These are phyloP conservation scores for Bombus vancouverensis DNA, from an alignment of 1,140 invertebrate genomes.

Conservation along the genomic window DNA sequence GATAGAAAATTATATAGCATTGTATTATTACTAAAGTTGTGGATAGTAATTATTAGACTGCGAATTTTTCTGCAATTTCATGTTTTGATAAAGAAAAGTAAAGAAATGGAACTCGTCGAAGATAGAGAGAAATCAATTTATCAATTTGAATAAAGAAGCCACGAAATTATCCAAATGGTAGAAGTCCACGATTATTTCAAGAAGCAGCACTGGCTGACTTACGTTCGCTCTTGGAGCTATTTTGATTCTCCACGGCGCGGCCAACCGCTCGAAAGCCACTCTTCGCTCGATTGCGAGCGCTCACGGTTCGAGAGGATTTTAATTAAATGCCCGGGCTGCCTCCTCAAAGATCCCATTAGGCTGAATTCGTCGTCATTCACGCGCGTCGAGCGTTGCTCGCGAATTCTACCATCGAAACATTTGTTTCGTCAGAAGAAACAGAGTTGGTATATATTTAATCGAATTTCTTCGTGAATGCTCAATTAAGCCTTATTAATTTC, in stretches of 20 bases:
- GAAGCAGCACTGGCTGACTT: slow-evolving; percentile 3
- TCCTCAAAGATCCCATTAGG: slow-evolving; percentile 42
- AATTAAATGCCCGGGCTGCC: slow-evolving; percentile 62
- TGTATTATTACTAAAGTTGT: no score
- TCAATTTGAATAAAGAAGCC: neutral
- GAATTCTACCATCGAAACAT: slow-evolving; percentile 49
- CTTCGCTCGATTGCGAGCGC: slow-evolving; percentile 59
- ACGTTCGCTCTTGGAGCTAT: slow-evolving; percentile 19
- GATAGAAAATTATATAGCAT: no score
- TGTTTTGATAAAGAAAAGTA: no score
- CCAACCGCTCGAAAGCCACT: slow-evolving; percentile 37
- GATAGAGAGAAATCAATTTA: neutral
- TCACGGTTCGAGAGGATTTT: slow-evolving; percentile 62
- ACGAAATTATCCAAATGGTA: neutral
- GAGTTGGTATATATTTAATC: neutral
- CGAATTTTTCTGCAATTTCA: no score
- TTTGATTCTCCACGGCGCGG: slow-evolving; percentile 27
- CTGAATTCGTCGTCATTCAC: slow-evolving; percentile 42
- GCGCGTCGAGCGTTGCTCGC: slow-evolving; percentile 23
- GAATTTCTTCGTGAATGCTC: neutral
- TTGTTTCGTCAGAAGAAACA: slow-evolving; percentile 50
- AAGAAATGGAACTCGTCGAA: no score
- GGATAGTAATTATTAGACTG: no score
- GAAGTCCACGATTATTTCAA: slow-evolving; percentile 10
- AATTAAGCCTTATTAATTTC: no score